Conservation (phyloP, 35 echinoderm and acorn worm species). For the Patiria miniata region DNA sequence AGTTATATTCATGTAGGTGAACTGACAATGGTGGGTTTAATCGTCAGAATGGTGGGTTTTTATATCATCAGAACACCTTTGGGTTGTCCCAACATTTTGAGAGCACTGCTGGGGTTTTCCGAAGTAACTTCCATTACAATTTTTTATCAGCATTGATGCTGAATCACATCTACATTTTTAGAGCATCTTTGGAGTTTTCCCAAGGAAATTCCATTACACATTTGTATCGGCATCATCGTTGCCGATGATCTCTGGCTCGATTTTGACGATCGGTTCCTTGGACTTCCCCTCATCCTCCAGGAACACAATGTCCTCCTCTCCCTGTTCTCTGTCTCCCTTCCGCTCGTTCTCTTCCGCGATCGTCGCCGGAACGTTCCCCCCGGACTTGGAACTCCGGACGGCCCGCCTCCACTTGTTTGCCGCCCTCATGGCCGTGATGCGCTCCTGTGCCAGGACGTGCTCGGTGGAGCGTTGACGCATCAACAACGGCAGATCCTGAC, state of each 20-base stretch:
- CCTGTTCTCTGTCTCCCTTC: background rate
- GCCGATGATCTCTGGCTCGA: background rate
- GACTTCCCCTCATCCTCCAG: background rate
- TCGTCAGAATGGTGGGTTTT: no score
- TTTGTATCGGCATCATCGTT: no score
- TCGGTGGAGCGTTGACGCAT: background rate
- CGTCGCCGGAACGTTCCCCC: background rate
- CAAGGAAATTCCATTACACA: no score
- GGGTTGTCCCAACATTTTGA: no score
- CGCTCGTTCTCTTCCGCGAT: background rate
- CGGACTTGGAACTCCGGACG: background rate
- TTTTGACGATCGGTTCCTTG: background rate
- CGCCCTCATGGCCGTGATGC: background rate
- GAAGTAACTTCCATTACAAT: no score
- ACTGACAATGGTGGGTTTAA: no score
- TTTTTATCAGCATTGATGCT: no score
- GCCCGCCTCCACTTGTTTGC: background rate
- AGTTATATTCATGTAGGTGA: no score
- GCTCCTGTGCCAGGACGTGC: slow-evolving; percentile 6
- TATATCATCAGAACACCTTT: no score
- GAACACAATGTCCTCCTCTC: background rate
- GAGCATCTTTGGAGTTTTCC: no score
- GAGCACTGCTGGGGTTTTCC: no score
- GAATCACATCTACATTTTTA: no score
- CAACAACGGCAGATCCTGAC: slow-evolving; percentile 18